Evolutionary conservation across 2,113 vertebrate species (phyloP).

Genomic region (Pachypanchax playfairii): DNA sequence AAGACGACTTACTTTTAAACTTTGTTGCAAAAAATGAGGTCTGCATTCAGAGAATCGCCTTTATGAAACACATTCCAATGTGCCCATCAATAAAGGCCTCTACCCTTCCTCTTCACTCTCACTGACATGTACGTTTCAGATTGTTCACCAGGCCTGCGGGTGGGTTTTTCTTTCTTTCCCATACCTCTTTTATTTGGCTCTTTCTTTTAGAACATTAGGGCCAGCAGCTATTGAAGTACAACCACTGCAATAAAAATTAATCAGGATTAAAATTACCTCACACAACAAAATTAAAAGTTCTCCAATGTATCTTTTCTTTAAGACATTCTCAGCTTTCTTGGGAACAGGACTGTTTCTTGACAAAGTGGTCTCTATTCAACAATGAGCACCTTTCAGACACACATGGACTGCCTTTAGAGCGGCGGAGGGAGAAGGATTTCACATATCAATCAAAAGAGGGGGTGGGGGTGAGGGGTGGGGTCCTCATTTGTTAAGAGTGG

Average conservation of each 20-base stretch:
- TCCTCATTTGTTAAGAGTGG: conserved; percentile 72
- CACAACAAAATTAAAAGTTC: conserved; percentile 84
- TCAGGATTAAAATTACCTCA: conserved; percentile 88
- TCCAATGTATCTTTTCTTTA: conserved; percentile 82
- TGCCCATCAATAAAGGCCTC: conserved; percentile 80
- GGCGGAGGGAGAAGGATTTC: conserved; percentile 82
- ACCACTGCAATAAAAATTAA: conserved; percentile 84
- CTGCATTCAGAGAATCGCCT: conserved; percentile 74
- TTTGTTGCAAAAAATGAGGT: conserved; percentile 78
- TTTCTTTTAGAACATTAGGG: conserved; percentile 80
- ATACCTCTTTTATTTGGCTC: conserved; percentile 66
- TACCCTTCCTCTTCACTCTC: conserved; percentile 66
- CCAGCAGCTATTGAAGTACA: conserved; percentile 80
- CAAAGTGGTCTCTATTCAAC: conserved; percentile 81
- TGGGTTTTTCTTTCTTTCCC: conserved; percentile 69
- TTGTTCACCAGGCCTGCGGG: conserved; percentile 74
- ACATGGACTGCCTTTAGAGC: conserved; percentile 81
- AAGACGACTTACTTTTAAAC: conserved; percentile 70
- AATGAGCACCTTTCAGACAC: conserved; percentile 85
- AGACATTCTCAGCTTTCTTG: conserved; percentile 80
- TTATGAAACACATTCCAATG: conserved; percentile 82
- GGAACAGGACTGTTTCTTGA: conserved; percentile 85
- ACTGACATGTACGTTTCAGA: conserved; percentile 77
- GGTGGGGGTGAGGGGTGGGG: conserved; percentile 30
- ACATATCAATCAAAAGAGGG: conserved; percentile 85